phyloP scores from a whole-genome alignment of 2,888 invertebrate genomes.

The Chaetogeoica ovagalla region DNA sequence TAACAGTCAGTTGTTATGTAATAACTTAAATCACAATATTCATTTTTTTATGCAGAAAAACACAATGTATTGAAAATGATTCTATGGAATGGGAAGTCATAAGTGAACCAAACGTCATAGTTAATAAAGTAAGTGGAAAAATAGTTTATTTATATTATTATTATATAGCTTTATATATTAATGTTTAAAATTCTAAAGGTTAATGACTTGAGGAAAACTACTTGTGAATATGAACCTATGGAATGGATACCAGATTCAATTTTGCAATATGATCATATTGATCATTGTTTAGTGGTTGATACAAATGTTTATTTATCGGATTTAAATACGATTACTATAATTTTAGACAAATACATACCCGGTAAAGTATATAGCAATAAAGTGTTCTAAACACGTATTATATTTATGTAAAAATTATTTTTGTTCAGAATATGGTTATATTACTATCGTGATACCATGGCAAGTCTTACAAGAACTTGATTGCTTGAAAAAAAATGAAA shows the following conservation, averaged over 20 bases:
- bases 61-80: slow-evolving; percentile 15
- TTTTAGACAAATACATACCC: slow-evolving; percentile 13
- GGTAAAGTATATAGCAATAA: slow-evolving; percentile 15
- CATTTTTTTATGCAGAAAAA: slow-evolving; percentile 7
- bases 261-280: slow-evolving; percentile 23
- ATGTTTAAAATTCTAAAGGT: slow-evolving; percentile 17
- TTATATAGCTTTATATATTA: slow-evolving; percentile 1
- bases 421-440: slow-evolving; percentile 28
- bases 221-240: slow-evolving; percentile 22
- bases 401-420: slow-evolving; percentile 11
- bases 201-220: slow-evolving; percentile 32
- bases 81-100: slow-evolving; percentile 46
- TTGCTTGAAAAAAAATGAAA: slow-evolving; percentile 25
- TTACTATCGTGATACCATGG: slow-evolving; percentile 42
- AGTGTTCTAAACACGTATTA: not conserved
- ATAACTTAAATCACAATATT: not conserved
- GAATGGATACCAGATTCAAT: slow-evolving; percentile 40
- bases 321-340: not conserved
- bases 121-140: slow-evolving; percentile 13
- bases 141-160: slow-evolving; percentile 1
- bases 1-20: not conserved
- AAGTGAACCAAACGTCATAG: slow-evolving; percentile 16
- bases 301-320: slow-evolving; percentile 37
- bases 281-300: slow-evolving; percentile 42
- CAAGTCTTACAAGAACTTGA: slow-evolving; percentile 48